A percentile compares a stretch with the other conserved stretches of the same genome.
phyloP scores from a whole-genome alignment of 2,113 vertebrate genomes.

The Podarcis muralis region DNA sequence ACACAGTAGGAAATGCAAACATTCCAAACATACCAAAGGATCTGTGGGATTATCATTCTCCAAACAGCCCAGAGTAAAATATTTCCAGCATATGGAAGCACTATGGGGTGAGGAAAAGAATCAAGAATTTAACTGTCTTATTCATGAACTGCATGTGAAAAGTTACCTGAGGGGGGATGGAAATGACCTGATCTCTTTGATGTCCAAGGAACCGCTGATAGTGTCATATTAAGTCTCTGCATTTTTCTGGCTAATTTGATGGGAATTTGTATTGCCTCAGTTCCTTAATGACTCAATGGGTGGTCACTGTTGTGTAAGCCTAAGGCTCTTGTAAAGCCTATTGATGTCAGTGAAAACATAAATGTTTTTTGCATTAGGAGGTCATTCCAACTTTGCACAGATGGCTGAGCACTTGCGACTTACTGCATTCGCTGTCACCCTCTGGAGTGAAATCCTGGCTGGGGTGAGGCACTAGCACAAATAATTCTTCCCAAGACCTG shows the following conservation, averaged over 20 bases:
- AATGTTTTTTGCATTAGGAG: background rate
- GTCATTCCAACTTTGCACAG: background rate
- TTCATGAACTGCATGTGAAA: slow-evolving; percentile 32
- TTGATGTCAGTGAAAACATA: accelerated
- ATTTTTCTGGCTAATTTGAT: slow-evolving; percentile 12
- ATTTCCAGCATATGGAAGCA: slow-evolving; percentile 61
- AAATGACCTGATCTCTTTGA: accelerated
- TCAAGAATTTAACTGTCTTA: slow-evolving; percentile 49
- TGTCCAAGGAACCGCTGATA: background rate
- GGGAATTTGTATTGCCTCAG: slow-evolving; percentile 12
- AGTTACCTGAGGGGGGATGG: background rate
- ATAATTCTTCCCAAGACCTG: background rate
- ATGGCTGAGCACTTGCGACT: background rate
- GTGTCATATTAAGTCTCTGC: background rate
- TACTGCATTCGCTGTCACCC: background rate
- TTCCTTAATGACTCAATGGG: slow-evolving; percentile 15
- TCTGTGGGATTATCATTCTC: slow-evolving; percentile 61
- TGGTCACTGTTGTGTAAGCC: background rate
- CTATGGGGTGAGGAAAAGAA: slow-evolving; percentile 17
- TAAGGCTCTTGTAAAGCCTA: background rate
- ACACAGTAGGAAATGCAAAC: slow-evolving; percentile 71
- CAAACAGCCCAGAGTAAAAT: slow-evolving; percentile 65
- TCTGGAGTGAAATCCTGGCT: background rate
- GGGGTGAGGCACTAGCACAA: background rate
- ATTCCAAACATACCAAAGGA: slow-evolving; percentile 70